A percentile compares a stretch with the other conserved stretches of the same genome.
Evolutionary conservation across 2,888 invertebrate species (phyloP).

Genomic region (Drosophila putrida): DNA sequence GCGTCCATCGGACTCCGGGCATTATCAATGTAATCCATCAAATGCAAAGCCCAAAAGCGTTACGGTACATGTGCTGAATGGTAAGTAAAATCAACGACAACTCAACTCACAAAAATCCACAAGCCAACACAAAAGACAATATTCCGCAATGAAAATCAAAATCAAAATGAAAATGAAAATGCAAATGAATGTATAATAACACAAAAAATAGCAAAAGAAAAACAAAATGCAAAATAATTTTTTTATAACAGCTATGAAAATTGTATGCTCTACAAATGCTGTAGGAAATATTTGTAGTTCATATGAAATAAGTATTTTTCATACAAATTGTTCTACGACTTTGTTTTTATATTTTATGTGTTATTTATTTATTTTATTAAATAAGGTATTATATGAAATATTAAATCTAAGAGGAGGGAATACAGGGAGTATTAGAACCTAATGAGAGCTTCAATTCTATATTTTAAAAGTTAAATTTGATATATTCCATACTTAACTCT

Average conservation of each 20-base stretch:
- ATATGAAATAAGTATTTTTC: not conserved
- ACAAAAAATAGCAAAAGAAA: not conserved
- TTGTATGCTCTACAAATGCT: slow-evolving; percentile 13
- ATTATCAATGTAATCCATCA: slow-evolving; percentile 97
- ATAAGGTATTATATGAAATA: too few species aligned
- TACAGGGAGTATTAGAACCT: too few species aligned
- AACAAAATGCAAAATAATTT: not conserved
- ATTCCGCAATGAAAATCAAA: slow-evolving; percentile 46
- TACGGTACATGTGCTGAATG: slow-evolving; percentile 96
- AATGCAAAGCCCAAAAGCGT: slow-evolving; percentile 96
- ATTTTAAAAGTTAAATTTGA: too few species aligned
- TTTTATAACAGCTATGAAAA: slow-evolving; percentile 4
- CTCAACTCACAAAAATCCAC: slow-evolving; percentile 44
- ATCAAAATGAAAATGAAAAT: slow-evolving; percentile 35
- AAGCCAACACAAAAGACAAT: slow-evolving; percentile 45
- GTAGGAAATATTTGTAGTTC: not conserved
- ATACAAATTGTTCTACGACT: too few species aligned
- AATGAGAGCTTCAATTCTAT: too few species aligned
- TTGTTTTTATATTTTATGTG: too few species aligned
- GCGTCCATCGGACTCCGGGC: slow-evolving; percentile 94
- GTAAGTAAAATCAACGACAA: slow-evolving; percentile 88
- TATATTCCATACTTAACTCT: too few species aligned
- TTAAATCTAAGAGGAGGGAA: too few species aligned
- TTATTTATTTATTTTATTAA: too few species aligned
- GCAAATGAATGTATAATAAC: slow-evolving; percentile 28